Evolutionary conservation across 2,797 vertebrate species (phyloP).

Genomic region (Eulemur albifrons): DNA sequence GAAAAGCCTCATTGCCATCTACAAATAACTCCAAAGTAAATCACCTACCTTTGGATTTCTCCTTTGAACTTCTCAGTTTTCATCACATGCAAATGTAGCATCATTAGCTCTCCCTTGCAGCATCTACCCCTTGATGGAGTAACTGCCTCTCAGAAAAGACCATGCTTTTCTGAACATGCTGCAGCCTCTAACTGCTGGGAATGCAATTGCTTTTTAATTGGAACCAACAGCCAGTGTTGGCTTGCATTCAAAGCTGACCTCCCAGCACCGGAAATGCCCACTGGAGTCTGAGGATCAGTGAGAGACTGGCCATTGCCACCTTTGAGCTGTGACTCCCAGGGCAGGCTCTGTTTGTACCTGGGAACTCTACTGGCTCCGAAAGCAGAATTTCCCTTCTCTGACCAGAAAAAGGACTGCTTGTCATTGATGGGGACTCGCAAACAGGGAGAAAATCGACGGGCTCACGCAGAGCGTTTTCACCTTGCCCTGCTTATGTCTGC

Average conservation of each 20-base stretch:
- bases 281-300: conserved; percentile 40
- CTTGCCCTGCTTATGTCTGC: neutral
- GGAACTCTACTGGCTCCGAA: conserved; percentile 56
- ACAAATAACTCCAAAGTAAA: neutral
- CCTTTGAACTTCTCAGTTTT: neutral
- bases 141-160: conserved; percentile 45
- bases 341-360: conserved; percentile 64
- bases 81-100: neutral
- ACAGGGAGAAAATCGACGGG: neutral
- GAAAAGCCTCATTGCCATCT: neutral
- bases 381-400: conserved; percentile 48
- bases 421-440: neutral
- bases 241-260: neutral
- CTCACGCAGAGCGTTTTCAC: neutral
- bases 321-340: conserved; percentile 28
- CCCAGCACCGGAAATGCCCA: neutral
- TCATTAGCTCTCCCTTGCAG: neutral
- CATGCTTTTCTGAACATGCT: conserved; percentile 9
- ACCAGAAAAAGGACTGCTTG: neutral
- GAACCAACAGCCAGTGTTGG: conserved; percentile 49
- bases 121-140: conserved; percentile 28
- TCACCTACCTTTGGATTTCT: neutral
- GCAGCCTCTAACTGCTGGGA: conserved; percentile 33
- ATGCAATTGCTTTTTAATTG: conserved; percentile 42
- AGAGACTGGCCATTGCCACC: conserved; percentile 51